Base-by-base conservation (phyloP, 2,113 vertebrate genomes). In the Megatriorchis doriae region DNA sequence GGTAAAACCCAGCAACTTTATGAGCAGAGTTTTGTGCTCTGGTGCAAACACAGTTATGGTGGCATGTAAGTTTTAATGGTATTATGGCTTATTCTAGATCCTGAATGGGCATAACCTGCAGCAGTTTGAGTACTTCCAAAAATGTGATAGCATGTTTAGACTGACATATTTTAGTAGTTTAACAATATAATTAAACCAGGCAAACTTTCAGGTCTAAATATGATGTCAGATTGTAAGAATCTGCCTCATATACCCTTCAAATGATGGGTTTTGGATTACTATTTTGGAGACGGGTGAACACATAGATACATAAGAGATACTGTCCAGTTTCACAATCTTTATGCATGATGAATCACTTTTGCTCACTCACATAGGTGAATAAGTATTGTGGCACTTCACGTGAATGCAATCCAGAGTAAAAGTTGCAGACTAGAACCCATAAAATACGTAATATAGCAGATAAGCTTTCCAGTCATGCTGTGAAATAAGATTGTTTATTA, bases 181-280 rank as follows among this genome's bases (percentile, higher is more conserved):
- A 95, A 93, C 31, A 59, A 74, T 77, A 38, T 88, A 92, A 95
- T 94, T 97, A 95, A 82, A 77, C 32, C 25, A 90, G 66, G 58
- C 59, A 93, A 87, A 45, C n/a, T 68, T 95, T 93, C 83, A 91
- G 53, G 63, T 94, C 43, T 96, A 70, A 89, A 87, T 79, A 70
- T 96, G 81, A 96, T 94, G 77, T 89, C 89, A 91, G 70, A 94
- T 29, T 13, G 13, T 86, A 94, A 91, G 70, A 89, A 94, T 96
- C 81, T 94, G 45, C 70, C 58, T 87, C 32, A 70, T 80, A 81
- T 87, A 81, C 32, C n/a, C 71, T 77, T 84, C 53, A 89, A 95
- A 96, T 87, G 16, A 68, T 55, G 75, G 56, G 82, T 0, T 89
- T 93, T 66, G 45, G 34, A 38, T 53, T 2, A 87, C 89, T 92